Evolutionary conservation across 2,113 vertebrate species (phyloP).

Genomic region (Arvicanthis niloticus): DNA sequence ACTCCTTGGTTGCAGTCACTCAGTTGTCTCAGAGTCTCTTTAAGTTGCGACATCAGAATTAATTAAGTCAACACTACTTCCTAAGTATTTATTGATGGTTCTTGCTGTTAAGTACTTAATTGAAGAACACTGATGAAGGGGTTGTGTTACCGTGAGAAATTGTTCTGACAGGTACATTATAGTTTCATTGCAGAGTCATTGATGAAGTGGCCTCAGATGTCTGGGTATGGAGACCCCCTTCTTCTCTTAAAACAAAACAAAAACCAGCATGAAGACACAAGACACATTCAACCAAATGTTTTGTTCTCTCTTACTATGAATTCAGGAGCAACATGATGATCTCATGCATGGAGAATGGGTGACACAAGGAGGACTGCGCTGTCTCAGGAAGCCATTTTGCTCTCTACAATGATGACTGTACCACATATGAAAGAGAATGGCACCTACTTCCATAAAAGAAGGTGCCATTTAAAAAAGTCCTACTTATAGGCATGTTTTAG

Average conservation of each 20-base stretch:
- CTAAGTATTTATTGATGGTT: background rate
- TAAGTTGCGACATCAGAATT: background rate
- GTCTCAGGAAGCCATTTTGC: background rate
- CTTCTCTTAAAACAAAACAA: background rate
- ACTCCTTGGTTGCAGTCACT: background rate
- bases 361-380: background rate
- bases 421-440: slow-evolving; percentile 3
- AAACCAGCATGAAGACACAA: background rate
- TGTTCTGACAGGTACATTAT: background rate
- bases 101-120: background rate
- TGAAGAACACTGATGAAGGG: background rate
- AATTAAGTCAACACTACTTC: slow-evolving; percentile 8
- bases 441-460: background rate
- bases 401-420: background rate
- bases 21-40: background rate
- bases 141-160: background rate
- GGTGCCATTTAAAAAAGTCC: background rate
- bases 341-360: background rate
- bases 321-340: background rate
- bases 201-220: background rate
- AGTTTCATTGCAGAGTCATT: background rate
- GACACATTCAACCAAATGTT: background rate
- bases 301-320: background rate
- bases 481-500: background rate
- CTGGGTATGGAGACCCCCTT: background rate